A percentile compares a stretch with the other conserved stretches of the same genome.
These are phyloP conservation scores for Phylloscopus trochiloides DNA, from an alignment of 2,113 vertebrate genomes.

Conservation along the genomic window DNA sequence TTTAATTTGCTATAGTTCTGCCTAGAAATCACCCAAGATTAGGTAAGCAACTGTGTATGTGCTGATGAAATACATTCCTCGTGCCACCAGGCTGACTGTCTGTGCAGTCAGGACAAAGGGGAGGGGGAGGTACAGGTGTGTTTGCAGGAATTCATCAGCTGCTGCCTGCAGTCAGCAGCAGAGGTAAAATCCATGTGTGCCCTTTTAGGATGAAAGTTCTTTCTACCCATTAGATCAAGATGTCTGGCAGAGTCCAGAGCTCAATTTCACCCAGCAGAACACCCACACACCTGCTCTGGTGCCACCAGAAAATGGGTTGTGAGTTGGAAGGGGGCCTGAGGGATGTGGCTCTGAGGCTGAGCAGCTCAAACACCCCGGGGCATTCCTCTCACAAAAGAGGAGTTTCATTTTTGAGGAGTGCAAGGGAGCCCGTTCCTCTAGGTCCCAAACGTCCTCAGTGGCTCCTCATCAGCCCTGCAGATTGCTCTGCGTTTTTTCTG, in stretches of 20 bases:
- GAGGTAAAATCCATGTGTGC: background rate
- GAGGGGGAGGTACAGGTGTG: fast-evolving
- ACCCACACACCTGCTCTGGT: background rate
- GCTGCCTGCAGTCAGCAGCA: background rate
- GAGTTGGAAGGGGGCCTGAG: background rate
- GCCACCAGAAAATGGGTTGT: background rate
- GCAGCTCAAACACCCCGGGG: background rate
- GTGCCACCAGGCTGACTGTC: background rate
- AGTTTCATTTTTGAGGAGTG: background rate
- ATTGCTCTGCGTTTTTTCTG: background rate
- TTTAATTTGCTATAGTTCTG: background rate
- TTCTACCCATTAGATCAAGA: background rate
- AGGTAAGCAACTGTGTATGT: background rate
- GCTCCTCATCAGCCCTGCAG: background rate
- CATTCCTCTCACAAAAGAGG: fast-evolving
- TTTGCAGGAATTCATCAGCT: background rate
- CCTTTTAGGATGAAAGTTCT: background rate
- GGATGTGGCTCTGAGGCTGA: background rate
- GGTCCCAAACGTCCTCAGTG: background rate
- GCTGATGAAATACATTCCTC: background rate
- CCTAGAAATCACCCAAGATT: background rate
- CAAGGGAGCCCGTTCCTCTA: background rate
- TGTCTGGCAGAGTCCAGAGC: background rate
- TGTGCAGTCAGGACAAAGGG: background rate
- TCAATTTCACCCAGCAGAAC: background rate